Percentiles rank a stretch among this genome's conserved stretches.
phyloP scores from a whole-genome alignment of 2,113 vertebrate species.

The Pteropus alecto region DNA sequence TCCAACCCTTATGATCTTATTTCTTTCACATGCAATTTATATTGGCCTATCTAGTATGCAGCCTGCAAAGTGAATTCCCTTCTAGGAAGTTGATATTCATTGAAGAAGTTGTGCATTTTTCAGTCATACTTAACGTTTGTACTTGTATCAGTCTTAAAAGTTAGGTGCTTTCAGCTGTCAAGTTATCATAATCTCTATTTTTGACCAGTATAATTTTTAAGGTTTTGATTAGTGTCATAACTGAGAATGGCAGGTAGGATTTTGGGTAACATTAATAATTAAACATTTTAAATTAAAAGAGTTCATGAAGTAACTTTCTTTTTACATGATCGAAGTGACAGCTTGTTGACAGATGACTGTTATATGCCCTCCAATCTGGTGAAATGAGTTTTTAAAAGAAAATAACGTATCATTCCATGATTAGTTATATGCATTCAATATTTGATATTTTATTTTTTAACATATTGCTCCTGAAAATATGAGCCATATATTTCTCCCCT shows the following conservation, averaged over 20 bases:
- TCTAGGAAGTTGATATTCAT: background rate
- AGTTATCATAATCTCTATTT: constrained; percentile 75
- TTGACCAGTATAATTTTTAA: constrained; percentile 78
- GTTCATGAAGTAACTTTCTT: constrained; percentile 80
- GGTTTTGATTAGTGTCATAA: constrained; percentile 81
- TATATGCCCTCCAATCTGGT: constrained; percentile 76
- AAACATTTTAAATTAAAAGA: constrained; percentile 79
- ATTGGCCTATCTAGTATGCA: background rate
- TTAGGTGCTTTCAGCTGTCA: constrained; percentile 73
- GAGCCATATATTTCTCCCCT: background rate
- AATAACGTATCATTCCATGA: constrained; percentile 73
- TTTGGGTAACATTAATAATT: constrained; percentile 80
- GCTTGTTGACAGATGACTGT: constrained; percentile 83
- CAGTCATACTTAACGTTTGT: constrained; percentile 66
- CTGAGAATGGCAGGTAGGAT: constrained; percentile 73
- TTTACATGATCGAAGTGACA: constrained; percentile 82
- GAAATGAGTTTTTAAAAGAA: constrained; percentile 75
- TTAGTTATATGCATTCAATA: constrained; percentile 58
- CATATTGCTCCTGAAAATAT: background rate
- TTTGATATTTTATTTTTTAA: constrained; percentile 48
- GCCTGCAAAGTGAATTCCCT: background rate
- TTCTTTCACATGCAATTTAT: background rate
- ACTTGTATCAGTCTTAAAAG: constrained; percentile 70
- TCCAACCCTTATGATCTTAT: background rate
- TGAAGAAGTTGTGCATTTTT: constrained; percentile 20